These are phyloP conservation scores for Ctenomys sociabilis DNA, from an alignment of 2,113 vertebrate genomes.

Conservation along the genomic window DNA sequence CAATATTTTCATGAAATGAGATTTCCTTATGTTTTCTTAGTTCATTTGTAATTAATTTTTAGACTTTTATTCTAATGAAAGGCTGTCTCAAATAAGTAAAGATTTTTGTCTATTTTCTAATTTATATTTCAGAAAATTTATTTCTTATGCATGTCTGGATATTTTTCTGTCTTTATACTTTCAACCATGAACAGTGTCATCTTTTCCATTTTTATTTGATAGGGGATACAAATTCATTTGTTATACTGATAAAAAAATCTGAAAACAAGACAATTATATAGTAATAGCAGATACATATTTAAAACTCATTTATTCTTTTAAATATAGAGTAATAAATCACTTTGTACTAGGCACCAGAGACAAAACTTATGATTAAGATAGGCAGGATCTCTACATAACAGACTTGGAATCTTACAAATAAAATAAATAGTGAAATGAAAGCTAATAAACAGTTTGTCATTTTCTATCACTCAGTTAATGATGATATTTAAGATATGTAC, in stretches of 20 bases:
- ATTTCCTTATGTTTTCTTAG: not conserved
- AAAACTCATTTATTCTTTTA: not conserved
- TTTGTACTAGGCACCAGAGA: not conserved
- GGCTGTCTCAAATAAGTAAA: not conserved
- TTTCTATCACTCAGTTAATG: constrained; percentile 7
- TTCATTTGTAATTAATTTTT: not conserved
- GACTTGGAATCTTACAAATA: not conserved
- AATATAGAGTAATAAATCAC: not conserved
- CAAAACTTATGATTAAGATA: not conserved
- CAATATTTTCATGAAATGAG: not conserved
- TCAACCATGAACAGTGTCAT: not conserved
- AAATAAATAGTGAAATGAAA: not conserved
- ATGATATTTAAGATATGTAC: not conserved
- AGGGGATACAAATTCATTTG: not conserved
- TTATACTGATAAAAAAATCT: not conserved
- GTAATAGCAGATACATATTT: not conserved
- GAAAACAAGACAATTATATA: not conserved
- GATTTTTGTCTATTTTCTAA: constrained; percentile 5
- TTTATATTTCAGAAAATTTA: not conserved
- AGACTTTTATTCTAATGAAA: not conserved
- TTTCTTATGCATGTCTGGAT: not conserved
- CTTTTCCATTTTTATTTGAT: not conserved
- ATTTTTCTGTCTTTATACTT: not conserved
- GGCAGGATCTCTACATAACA: not conserved
- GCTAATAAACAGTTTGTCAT: not conserved